Conservation (phyloP, 2,113 vertebrate genomes). For the Syrmaticus mikado region DNA sequence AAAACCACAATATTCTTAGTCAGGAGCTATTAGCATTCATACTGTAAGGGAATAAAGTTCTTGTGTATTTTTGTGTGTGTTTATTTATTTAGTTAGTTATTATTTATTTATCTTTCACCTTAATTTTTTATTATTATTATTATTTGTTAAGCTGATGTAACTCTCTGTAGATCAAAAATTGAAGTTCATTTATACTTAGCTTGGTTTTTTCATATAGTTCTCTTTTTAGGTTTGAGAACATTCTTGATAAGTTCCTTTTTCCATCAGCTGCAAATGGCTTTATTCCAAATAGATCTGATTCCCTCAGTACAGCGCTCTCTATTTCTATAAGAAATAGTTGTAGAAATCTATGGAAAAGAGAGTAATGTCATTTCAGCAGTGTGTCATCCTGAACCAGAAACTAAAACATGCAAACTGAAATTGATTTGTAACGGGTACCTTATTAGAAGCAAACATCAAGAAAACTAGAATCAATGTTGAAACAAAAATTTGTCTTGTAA, state of each 20-base stretch:
- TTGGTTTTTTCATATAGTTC: neutral
- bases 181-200: neutral
- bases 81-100: neutral
- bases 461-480: constrained; percentile 94
- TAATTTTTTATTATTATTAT: too few relatives aligned
- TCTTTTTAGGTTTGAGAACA: neutral
- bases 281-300: constrained; percentile 15
- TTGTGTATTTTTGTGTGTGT: too few relatives aligned
- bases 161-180: neutral
- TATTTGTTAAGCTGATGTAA: neutral
- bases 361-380: constrained; percentile 74
- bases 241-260: constrained; percentile 17
- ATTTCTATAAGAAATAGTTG: constrained; percentile 28
- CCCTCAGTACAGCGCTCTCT: constrained; percentile 29
- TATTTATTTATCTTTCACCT: neutral
- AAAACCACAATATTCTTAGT: neutral
- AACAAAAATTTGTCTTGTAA: constrained; percentile 97
- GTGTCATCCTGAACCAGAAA: constrained; percentile 77
- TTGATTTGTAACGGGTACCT: constrained; percentile 89
- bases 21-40: neutral
- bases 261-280: constrained; percentile 21
- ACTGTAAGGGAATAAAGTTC: neutral
- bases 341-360: constrained; percentile 64
- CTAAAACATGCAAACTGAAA: constrained; percentile 81
- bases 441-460: constrained; percentile 88